phyloP scores from a whole-genome alignment of 2,113 vertebrate species.

The Triplophysa siluroides region DNA sequence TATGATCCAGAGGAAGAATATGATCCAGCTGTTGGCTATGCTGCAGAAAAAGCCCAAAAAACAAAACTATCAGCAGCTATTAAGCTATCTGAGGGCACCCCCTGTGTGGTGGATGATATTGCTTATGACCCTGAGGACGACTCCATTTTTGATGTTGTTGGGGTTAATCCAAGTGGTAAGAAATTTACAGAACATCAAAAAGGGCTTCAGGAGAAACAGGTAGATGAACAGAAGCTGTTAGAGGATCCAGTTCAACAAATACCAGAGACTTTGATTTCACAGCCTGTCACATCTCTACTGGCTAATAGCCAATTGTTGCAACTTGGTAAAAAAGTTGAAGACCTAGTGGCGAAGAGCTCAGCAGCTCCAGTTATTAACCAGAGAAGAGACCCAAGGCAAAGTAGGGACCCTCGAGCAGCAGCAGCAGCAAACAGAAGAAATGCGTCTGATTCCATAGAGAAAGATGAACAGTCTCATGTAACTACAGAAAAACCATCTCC shows the following conservation, averaged over 20 bases:
- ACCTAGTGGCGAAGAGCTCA: constrained; percentile 66
- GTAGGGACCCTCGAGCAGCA: constrained; percentile 84
- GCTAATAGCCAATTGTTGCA: constrained; percentile 79
- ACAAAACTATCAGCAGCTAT: constrained; percentile 60
- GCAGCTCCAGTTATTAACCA: constrained; percentile 74
- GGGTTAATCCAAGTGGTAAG: constrained; percentile 67
- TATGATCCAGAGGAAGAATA: constrained; percentile 98
- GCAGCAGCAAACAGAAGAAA: constrained; percentile 60
- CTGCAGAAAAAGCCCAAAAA: constrained; percentile 64
- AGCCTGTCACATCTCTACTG: constrained; percentile 79
- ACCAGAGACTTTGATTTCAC: constrained; percentile 80
- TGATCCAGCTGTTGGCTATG: constrained; percentile 79
- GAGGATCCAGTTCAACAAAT: constrained; percentile 78
- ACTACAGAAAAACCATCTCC: constrained; percentile 19
- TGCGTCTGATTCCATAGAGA: constrained; percentile 65
- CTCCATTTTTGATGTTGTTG: constrained; percentile 92
- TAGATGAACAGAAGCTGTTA: constrained; percentile 81
- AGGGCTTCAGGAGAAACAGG: constrained; percentile 85
- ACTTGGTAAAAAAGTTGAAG: constrained; percentile 77
- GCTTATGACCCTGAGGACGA: constrained; percentile 98
- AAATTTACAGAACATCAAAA: constrained; percentile 78
- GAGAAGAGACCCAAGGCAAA: constrained; percentile 81
- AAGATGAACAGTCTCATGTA: constrained; percentile 54
- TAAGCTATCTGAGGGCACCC: constrained; percentile 59
- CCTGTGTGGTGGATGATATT: constrained; percentile 79